These are phyloP conservation scores for Trachelus troglodyta DNA, from an alignment of 2,888 invertebrate species.

Conservation along the genomic window DNA sequence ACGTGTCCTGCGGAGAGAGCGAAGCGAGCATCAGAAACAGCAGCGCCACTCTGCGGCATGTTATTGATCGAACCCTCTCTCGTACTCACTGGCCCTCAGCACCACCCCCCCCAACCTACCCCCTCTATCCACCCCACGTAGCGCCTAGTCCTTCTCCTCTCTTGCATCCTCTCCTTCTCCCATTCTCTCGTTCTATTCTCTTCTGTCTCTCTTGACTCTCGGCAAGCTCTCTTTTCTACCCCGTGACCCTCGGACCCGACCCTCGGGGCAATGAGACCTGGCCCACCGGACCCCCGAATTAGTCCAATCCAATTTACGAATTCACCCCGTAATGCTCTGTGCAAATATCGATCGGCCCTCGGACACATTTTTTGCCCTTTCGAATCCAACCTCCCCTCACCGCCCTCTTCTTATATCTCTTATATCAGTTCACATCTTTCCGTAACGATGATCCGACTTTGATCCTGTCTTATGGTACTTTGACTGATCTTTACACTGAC, in stretches of 20 bases:
- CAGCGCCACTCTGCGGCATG: slow-evolving; percentile 62
- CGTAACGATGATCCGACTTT: no score
- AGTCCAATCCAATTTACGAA: slow-evolving; percentile 54
- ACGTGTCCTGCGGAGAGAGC: not conserved
- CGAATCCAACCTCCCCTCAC: not conserved
- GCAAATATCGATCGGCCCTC: slow-evolving; percentile 1
- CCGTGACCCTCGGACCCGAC: slow-evolving; percentile 46
- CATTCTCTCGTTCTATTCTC: slow-evolving; percentile 28
- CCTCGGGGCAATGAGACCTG: slow-evolving; percentile 44
- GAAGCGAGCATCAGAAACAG: slow-evolving; percentile 36
- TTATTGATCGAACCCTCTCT: slow-evolving; percentile 62
- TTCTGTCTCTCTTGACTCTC: slow-evolving; percentile 19
- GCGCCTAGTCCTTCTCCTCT: slow-evolving; percentile 26
- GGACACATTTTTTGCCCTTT: not conserved
- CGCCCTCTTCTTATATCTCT: not conserved
- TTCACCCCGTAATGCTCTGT: slow-evolving; percentile 44
- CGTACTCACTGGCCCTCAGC: slow-evolving; percentile 30
- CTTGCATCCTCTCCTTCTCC: slow-evolving; percentile 32
- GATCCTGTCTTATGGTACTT: no score
- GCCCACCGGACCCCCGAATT: slow-evolving; percentile 33
- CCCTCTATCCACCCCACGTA: slow-evolving; percentile 11
- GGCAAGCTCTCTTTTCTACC: slow-evolving; percentile 32
- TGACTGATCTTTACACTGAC: no score
- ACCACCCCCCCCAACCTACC: slow-evolving; percentile 1
- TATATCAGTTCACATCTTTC: no score